Conservation (phyloP, 2,113 vertebrate species). For the Tympanuchus pallidicinctus region DNA sequence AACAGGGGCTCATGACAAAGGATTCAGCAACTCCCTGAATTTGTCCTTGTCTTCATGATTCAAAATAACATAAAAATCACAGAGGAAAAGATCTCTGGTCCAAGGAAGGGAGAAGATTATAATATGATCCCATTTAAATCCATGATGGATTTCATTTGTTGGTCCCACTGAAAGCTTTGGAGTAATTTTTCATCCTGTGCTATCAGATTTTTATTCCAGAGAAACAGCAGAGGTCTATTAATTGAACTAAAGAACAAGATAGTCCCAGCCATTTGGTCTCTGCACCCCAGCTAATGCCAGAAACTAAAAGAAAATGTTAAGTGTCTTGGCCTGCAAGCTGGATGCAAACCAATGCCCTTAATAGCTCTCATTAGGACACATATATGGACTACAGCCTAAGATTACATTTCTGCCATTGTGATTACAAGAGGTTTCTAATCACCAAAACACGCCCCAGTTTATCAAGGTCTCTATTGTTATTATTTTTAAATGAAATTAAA, state of each 20-base stretch:
- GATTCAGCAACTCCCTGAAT: background rate
- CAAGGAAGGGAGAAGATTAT: constrained; percentile 3
- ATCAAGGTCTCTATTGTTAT: constrained; percentile 2
- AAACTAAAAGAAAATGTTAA: constrained; percentile 38
- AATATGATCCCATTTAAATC: constrained; percentile 41
- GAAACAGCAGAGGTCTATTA: constrained; percentile 63
- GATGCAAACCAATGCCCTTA: constrained; percentile 48
- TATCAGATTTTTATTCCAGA: constrained; percentile 29
- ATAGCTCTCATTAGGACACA: constrained; percentile 47
- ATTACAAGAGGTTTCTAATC: constrained; percentile 31
- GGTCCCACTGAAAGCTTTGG: background rate
- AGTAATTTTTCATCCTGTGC: constrained; percentile 41
- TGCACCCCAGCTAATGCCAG: background rate
- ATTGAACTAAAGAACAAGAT: constrained; percentile 64
- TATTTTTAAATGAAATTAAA: background rate
- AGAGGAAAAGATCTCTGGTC: background rate
- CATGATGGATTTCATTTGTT: constrained; percentile 36
- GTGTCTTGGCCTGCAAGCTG: constrained; percentile 41
- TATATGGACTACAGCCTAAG: constrained; percentile 32
- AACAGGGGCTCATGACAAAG: background rate
- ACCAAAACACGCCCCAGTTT: constrained; percentile 22
- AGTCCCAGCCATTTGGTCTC: constrained; percentile 35
- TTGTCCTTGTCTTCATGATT: background rate
- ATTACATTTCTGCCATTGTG: constrained; percentile 7
- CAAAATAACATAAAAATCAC: background rate